Base-by-base conservation (phyloP, 2,888 invertebrate genomes). In the Julus scandinavius region DNA sequence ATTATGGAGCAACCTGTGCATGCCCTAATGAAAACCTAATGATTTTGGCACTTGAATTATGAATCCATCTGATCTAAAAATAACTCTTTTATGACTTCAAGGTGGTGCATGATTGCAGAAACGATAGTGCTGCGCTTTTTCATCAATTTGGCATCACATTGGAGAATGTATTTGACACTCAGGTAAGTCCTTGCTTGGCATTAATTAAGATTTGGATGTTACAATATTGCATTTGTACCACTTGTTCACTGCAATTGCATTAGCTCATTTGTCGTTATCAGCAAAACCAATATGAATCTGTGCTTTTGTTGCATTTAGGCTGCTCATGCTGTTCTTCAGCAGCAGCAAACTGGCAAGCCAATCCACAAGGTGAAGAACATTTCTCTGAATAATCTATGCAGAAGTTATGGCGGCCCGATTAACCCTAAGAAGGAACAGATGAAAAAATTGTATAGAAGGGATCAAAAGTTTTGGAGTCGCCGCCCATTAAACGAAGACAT, bases 331-430 rank as follows among this genome's bases (percentile, higher is more conserved):
- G 96, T 98, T 15, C 93, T 98, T 87, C 97, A 98, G 91, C 96
- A 95, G 91, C 98, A 98, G 93, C 96, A 97, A 91, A 96, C 96
- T 89, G 95, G 96, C 89, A 96, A 97, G 91, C 97, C 98, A 58
- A 97, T 98, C 87, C 97, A 98, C 92, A 98, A 98, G 93, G 97
- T 97, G 88, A 98, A 98, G 93, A 97, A 97, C 92, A 95, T 98
- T 86, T 97, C 97, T 90, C 93, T 98, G 89, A 97, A 97, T 93
- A 96, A 97, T 88, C 93, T 99, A 88, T 98, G 98, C 92, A 96
- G 97, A 92, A 94, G 95, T 90, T 97, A 98, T 92, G 96, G 96
- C 91, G 97, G 97, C 86, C 96, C 97, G 0, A 94, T 95, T 91
- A 98, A 98, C 93, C 97, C 97, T 0, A 95, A 97, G 93, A 98